Evolutionary conservation across 1,140 invertebrate genomes (phyloP), one percentile per base, ranked within the genome.

Genomic region (Drosophila nannoptera): DNA sequence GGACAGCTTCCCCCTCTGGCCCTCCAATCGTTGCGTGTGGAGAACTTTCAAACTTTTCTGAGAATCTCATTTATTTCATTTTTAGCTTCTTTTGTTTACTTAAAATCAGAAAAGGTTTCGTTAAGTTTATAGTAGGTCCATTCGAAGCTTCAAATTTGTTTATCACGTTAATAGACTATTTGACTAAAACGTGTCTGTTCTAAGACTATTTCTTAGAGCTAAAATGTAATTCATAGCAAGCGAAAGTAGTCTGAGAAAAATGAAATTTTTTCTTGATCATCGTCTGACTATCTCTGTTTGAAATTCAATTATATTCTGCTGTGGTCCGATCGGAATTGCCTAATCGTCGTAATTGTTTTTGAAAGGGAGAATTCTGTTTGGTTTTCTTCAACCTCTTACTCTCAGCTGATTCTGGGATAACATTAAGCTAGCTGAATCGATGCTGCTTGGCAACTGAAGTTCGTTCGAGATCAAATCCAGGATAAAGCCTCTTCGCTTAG

Each of bases 391-490:
- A 69, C 81, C 87, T 36, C 76, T 52, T 2, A 63, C 75, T 11
- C 29, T 40, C 11, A 67, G 46, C 7, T 36, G 42, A 36, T 86
- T 78, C 2, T 14, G 81, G 60, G 35, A 87, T 77, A 65, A 11
- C 11, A 35, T 6, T 31, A 66, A 49, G 4, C 48, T 6, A 2
- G 33, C 42, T 7, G 22, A 22, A 22, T 76, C 68, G 16, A 55
- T 12, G 32, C 59, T 45, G 48, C 31, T 46, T 36, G 88, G 88
- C 68, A 89, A 55, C 45, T 86, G 78, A 63, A 89, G 89, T 38
- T 89, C 83, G 53, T 76, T 83, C 58, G 88, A 87, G 2, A 89
- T 62, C 52, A 89, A 62, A 71, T 89, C 88, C 66, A 78, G 77
- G 14, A 89, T 73, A 60, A 89, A 88, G 67, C 78, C 3, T 22